Percentiles rank a stretch among this genome's conserved stretches.
These are phyloP conservation scores for Microctonus aethiopoides DNA, from an alignment of 2,888 invertebrate genomes.

Conservation along the genomic window DNA sequence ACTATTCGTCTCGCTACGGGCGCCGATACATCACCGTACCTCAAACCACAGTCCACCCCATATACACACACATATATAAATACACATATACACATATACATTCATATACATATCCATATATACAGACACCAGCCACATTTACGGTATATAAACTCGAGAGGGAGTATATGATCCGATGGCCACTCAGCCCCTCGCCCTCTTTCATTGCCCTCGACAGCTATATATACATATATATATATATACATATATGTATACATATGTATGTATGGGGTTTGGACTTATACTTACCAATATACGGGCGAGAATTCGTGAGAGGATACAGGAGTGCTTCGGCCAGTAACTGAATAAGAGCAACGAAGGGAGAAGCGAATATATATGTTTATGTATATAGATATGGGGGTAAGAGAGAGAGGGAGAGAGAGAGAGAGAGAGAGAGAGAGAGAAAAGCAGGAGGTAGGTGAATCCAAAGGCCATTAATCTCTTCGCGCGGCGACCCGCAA, in stretches of 20 bases:
- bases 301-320: conserved; percentile 11
- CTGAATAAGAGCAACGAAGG: conserved; percentile 11
- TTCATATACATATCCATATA: no score
- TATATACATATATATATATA: background rate
- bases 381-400: no score
- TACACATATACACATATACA: no score
- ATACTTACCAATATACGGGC: conserved; percentile 1
- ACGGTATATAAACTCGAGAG: conserved; percentile 42
- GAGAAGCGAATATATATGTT: background rate
- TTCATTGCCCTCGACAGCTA: background rate
- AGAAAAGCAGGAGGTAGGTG: conserved; percentile 43
- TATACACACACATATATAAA: conserved; percentile 45
- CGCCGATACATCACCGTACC: conserved; percentile 64
- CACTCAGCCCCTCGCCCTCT: conserved; percentile 52
- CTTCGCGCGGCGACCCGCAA: conserved; percentile 65
- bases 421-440: conserved; percentile 16
- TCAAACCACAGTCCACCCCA: conserved; percentile 55
- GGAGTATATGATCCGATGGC: conserved; percentile 47
- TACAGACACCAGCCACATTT: conserved; percentile 28
- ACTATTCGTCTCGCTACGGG: conserved; percentile 64
- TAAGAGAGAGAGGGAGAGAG: background rate
- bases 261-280: background rate
- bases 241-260: background rate
- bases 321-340: conserved; percentile 4
- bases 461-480: conserved; percentile 65